Base-by-base conservation (phyloP, 2,888 invertebrate species). In the Trichacis sp. region DNA sequence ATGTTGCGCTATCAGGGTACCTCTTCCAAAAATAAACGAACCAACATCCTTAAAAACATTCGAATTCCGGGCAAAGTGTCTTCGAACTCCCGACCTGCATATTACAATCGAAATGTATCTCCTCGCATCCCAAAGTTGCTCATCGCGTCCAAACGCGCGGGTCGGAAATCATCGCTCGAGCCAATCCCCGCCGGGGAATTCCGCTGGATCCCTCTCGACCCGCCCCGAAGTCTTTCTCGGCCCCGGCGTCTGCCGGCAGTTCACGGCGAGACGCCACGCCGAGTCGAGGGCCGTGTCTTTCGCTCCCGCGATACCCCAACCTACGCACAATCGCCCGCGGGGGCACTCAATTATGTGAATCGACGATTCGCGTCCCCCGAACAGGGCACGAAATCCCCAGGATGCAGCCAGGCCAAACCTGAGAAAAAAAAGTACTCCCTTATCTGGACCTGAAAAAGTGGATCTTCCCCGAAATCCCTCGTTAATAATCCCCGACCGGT, bases 241-340 rank as follows among this genome's bases (percentile, higher is more conserved):
- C 29, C 46, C 54, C 63, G 57, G 43, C 57, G 52, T 63, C 58
- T 54, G 46, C 63, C 58, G 64, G 58, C 64, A 64, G 64, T 64
- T 43, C 55, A 49, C 50, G 64, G 59, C 59, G 48, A 46, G 64
- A 58, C 58, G 58, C 64, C n/a, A 24, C 64, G 48, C 43, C 59
- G 18, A 52, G 52, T 40, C 30, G n/a, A n/a, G 42, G 42, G 33
- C 29, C 17, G 15, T n/a, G 14, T 20, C 6, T 30, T 12, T 33
- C 33, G 33, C 33, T 33, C 33, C 33, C 11, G 11, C 38, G 19
- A 14, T 29, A 43, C 29, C 17, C 20, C 12, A 30, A 12, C 51
- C 40, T 24, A 40, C 51, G 51, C 40, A 36, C 14, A 18, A 17
- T 18, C 18, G 24, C 24, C 24, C 24, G 33, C 33, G n/a, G 9